A percentile compares a stretch with the other conserved stretches of the same genome.
phyloP scores from a whole-genome alignment of 2,888 invertebrate genomes.

The Caenorhabditis panamensis region DNA sequence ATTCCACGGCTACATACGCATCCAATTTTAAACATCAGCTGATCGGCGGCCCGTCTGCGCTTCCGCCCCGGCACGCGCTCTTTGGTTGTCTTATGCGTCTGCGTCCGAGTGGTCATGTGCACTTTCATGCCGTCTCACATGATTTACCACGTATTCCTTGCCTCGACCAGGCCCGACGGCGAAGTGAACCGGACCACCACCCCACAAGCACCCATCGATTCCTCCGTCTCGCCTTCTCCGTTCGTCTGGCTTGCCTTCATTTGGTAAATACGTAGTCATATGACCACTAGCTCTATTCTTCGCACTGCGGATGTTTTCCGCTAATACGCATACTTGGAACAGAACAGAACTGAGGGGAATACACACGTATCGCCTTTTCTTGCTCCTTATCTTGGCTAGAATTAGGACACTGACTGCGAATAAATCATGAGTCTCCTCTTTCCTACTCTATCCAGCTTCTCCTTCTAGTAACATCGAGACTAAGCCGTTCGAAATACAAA shows the following conservation, averaged over 20 bases:
- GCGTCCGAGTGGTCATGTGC: slow-evolving; percentile 57
- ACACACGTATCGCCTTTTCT: background rate
- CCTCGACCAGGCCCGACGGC: slow-evolving; percentile 15
- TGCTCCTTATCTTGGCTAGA: background rate
- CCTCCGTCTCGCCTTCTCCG: slow-evolving; percentile 27
- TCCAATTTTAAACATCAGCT: slow-evolving; percentile 63
- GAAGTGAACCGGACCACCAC: slow-evolving; percentile 4
- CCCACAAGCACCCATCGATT: slow-evolving; percentile 39
- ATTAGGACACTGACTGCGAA: background rate
- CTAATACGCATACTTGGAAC: slow-evolving; percentile 1
- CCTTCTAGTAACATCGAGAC: background rate
- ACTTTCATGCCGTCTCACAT: slow-evolving; percentile 58
- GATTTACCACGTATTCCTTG: slow-evolving; percentile 58
- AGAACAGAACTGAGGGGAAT: background rate
- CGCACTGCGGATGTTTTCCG: slow-evolving; percentile 1
- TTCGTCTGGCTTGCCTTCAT: slow-evolving; percentile 24
- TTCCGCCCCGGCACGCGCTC: slow-evolving; percentile 17
- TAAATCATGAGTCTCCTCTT: background rate
- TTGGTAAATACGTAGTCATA: slow-evolving; percentile 54
- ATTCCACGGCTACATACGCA: slow-evolving; percentile 57
- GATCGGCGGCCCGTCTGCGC: slow-evolving; percentile 43
- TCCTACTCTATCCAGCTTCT: background rate
- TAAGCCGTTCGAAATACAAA: background rate
- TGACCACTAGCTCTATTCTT: slow-evolving; percentile 22
- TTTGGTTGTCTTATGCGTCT: slow-evolving; percentile 19